Percentiles rank a stretch among this genome's conserved stretches.
phyloP scores from a whole-genome alignment of 1,140 invertebrate species.

The Drosophila parvula region DNA sequence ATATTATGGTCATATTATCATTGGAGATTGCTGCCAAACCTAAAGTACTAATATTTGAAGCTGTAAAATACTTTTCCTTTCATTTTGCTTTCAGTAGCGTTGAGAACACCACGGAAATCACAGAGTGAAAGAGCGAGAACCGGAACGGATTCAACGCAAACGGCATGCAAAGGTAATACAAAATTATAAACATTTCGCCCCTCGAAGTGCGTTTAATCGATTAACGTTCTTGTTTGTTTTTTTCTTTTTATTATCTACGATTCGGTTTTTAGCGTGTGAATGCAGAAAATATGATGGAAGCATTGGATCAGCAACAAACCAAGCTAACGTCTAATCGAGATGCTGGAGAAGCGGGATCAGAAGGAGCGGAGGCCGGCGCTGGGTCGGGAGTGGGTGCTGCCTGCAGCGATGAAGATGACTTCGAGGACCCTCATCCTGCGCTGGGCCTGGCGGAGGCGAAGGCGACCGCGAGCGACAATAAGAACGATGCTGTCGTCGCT shows the following conservation, averaged over 20 bases:
- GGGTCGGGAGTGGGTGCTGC: conserved; percentile 12
- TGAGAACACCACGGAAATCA: conserved; percentile 12
- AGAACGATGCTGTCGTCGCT: conserved; percentile 8
- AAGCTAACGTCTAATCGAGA: conserved; percentile 64
- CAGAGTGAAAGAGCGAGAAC: conserved; percentile 19
- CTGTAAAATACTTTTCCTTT: conserved; percentile 31
- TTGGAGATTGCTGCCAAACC: conserved; percentile 11
- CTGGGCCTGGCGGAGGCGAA: conserved; percentile 44
- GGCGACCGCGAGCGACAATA: conserved; percentile 15
- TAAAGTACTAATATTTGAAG: conserved; percentile 22
- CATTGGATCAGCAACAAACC: conserved; percentile 66
- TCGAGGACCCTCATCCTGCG: conserved; percentile 50
- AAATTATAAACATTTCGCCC: conserved; percentile 15
- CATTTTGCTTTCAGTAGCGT: conserved; percentile 34
- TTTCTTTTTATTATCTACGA: conserved; percentile 19
- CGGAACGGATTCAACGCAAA: conserved; percentile 47
- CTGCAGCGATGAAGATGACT: conserved; percentile 63
- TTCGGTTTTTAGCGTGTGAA: conserved; percentile 62
- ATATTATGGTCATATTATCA: conserved; percentile 7
- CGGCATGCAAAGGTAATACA: conserved; percentile 74
- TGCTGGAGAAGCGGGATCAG: conserved; percentile 39
- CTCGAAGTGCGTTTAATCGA: conserved; percentile 43
- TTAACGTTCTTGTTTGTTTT: conserved; percentile 33
- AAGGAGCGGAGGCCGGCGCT: conserved; percentile 25
- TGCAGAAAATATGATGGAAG: conserved; percentile 72